These are phyloP conservation scores for Mamestra brassicae DNA, from an alignment of 2,888 invertebrate genomes.

Conservation along the genomic window DNA sequence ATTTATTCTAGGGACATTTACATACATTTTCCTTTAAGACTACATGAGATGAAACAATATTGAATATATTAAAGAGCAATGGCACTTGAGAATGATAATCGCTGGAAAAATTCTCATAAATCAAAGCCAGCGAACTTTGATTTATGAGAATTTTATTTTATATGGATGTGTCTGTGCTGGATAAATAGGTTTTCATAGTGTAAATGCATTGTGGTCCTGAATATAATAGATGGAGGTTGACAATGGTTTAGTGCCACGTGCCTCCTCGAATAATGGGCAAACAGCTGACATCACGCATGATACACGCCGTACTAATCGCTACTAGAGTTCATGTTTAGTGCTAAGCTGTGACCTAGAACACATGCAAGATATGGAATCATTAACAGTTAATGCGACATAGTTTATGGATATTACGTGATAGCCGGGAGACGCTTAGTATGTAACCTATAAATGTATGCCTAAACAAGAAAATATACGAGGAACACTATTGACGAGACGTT, in stretches of 20 bases:
- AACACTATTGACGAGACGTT: neutral
- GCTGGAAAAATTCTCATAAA: neutral
- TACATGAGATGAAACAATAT: constrained; percentile 38
- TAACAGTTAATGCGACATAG: constrained; percentile 52
- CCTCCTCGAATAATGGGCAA: constrained; percentile 55
- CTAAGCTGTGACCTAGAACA: constrained; percentile 62
- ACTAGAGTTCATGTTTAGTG: constrained; percentile 62
- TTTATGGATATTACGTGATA: constrained; percentile 40
- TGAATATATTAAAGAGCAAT: constrained; percentile 24
- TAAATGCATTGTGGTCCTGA: constrained; percentile 39
- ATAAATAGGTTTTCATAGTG: constrained; percentile 39
- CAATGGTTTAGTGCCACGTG: constrained; percentile 51
- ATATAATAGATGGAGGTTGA: constrained; percentile 47
- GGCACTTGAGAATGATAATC: constrained; percentile 40
- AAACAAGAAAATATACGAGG: constrained; percentile 7
- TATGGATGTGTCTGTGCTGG: constrained; percentile 30
- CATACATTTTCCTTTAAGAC: constrained; percentile 22
- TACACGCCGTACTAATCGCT: constrained; percentile 60
- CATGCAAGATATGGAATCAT: constrained; percentile 55
- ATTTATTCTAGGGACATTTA: constrained; percentile 45
- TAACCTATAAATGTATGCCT: too few species aligned
- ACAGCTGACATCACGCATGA: constrained; percentile 62
- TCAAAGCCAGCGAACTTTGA: constrained; percentile 10
- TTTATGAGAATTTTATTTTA: constrained; percentile 45
- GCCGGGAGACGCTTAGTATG: constrained; percentile 1